Conservation (phyloP, 2,888 invertebrate species). For the Sphaerophoria taeniata region DNA sequence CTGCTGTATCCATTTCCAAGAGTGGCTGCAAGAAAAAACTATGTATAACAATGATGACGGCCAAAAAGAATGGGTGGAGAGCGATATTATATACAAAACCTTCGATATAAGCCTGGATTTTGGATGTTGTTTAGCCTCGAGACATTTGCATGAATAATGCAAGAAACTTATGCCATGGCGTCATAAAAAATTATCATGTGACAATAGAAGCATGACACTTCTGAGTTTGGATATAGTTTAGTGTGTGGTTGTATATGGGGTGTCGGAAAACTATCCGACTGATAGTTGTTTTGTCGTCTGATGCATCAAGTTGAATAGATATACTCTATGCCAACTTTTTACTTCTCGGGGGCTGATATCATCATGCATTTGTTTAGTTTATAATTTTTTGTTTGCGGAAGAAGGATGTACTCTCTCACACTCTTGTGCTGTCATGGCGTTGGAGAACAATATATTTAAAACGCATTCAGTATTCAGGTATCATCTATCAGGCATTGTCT, state of each 20-base stretch:
- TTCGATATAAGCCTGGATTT: constrained; percentile 69
- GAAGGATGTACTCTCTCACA: constrained; percentile 16
- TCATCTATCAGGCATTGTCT: too few relatives aligned
- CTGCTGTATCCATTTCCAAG: not conserved
- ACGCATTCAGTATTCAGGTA: too few relatives aligned
- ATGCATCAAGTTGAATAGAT: constrained; percentile 30
- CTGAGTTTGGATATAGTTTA: constrained; percentile 29
- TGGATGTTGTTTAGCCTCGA: constrained; percentile 52
- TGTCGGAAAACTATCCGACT: constrained; percentile 13
- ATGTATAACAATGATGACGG: constrained; percentile 7
- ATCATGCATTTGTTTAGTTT: constrained; percentile 24
- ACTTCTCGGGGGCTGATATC: constrained; percentile 14
- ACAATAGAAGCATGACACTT: constrained; percentile 68
- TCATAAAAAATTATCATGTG: constrained; percentile 72
- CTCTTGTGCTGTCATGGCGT: not conserved
- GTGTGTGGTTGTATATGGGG: not conserved
- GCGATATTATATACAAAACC: constrained; percentile 55
- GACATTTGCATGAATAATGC: constrained; percentile 73
- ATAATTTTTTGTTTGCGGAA: constrained; percentile 25
- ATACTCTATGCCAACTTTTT: constrained; percentile 28
- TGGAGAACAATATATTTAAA: constrained; percentile 19
- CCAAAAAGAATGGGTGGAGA: not conserved
- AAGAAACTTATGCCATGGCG: constrained; percentile 67
- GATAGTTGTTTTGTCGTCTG: constrained; percentile 4
- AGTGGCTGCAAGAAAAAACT: too few relatives aligned